These are phyloP conservation scores for Arvicanthis niloticus DNA, from an alignment of 2,113 vertebrate species.

Conservation along the genomic window DNA sequence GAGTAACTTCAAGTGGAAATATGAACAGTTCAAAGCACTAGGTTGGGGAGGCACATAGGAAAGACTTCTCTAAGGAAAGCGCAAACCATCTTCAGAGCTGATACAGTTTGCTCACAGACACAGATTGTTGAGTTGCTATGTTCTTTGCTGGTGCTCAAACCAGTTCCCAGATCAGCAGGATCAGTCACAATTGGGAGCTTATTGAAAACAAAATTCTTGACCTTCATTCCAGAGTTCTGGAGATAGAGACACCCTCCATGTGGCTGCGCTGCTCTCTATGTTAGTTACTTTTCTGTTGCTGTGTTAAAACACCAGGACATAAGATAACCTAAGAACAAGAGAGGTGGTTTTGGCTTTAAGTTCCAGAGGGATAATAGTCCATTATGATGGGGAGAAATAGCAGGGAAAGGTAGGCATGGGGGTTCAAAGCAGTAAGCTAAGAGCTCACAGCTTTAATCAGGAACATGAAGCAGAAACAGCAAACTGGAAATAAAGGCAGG, in stretches of 20 bases:
- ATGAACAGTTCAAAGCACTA: not conserved
- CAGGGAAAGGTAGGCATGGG: not conserved
- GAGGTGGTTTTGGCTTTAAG: not conserved
- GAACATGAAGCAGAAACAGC: not conserved
- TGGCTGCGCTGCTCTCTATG: not conserved
- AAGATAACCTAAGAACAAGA: not conserved
- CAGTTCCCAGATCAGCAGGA: not conserved
- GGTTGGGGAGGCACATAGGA: not conserved
- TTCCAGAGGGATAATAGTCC: not conserved
- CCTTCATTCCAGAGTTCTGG: not conserved
- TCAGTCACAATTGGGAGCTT: not conserved
- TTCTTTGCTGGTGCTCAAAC: not conserved
- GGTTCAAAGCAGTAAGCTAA: not conserved
- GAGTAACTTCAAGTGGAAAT: not conserved
- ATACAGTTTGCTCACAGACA: not conserved
- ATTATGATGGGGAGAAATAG: no score
- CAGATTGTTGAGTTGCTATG: not conserved
- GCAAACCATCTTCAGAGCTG: not conserved
- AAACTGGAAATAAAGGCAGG: not conserved
- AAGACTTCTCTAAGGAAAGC: not conserved
- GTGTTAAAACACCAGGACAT: no score
- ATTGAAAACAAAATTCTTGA: not conserved
- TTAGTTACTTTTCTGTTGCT: not conserved
- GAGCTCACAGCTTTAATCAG: not conserved
- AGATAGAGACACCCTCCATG: not conserved